Evolutionary conservation across 2,888 invertebrate species (phyloP).

Genomic region (Standfussiana lucernea): DNA sequence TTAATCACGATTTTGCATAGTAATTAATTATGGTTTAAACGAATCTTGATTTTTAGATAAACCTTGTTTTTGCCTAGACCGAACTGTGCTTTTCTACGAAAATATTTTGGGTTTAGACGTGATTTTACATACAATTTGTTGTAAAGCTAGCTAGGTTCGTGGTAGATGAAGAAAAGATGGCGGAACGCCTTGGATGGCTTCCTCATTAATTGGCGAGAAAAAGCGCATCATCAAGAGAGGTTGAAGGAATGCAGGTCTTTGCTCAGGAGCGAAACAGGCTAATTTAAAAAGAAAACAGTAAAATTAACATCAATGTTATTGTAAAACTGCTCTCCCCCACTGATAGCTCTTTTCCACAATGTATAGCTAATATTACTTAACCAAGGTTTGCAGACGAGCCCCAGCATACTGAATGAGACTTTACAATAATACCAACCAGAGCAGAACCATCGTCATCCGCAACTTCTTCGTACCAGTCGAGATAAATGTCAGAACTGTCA

Average conservation of each 20-base stretch:
- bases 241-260: background rate
- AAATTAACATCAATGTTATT: too few relatives aligned
- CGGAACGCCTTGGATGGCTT: background rate
- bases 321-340: too few relatives aligned
- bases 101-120: background rate
- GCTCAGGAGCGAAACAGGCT: too few relatives aligned
- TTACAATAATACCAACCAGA: background rate
- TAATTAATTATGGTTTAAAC: slow-evolving; percentile 2
- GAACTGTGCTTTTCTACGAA: background rate
- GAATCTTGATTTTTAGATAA: background rate
- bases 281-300: too few relatives aligned
- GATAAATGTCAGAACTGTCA: slow-evolving; percentile 35
- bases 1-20: slow-evolving; percentile 47
- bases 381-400: background rate
- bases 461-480: background rate
- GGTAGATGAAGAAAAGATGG: background rate
- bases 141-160: background rate
- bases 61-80: background rate
- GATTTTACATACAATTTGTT: background rate
- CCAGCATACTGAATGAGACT: background rate
- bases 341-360: too few relatives aligned
- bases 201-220: background rate
- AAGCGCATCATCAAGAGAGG: background rate
- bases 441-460: background rate
- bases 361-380: background rate